These are phyloP conservation scores for Trichomalopsis sarcophagae DNA, from an alignment of 1,140 invertebrate genomes.

Conservation along the genomic window DNA sequence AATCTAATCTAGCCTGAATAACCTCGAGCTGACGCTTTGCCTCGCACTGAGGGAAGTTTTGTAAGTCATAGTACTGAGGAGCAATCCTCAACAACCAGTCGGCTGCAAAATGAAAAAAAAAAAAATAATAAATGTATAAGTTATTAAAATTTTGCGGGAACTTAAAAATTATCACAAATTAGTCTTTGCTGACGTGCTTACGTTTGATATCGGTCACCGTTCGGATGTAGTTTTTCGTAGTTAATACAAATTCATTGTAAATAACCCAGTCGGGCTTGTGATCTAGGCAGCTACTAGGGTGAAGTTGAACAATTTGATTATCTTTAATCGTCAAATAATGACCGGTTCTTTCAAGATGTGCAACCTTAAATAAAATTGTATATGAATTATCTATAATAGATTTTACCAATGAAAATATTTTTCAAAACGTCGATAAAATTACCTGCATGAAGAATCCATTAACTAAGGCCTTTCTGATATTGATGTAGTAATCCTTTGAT, in stretches of 20 bases:
- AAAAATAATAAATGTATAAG: constrained; percentile 31
- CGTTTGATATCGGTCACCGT: constrained; percentile 99
- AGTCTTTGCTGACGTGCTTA: constrained; percentile 75
- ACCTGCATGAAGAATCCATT: constrained; percentile 99
- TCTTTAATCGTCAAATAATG: constrained; percentile 99
- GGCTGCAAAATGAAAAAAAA: constrained; percentile 77
- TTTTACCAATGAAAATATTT: not conserved
- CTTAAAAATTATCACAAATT: not conserved
- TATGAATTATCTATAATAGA: constrained; percentile 29
- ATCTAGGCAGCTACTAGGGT: constrained; percentile 98
- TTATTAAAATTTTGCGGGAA: constrained; percentile 18
- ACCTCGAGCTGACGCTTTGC: constrained; percentile 94
- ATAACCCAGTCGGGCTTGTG: constrained; percentile 99
- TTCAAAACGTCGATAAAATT: constrained; percentile 53
- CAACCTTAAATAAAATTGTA: constrained; percentile 79
- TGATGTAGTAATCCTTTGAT: constrained; percentile 98
- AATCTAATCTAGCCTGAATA: constrained; percentile 88
- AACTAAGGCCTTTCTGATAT: constrained; percentile 98
- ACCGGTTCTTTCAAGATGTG: constrained; percentile 95
- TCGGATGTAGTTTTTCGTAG: constrained; percentile 99
- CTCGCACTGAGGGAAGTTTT: constrained; percentile 98
- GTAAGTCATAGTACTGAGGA: constrained; percentile 98
- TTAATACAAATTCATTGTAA: constrained; percentile 99
- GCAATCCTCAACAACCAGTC: constrained; percentile 96
- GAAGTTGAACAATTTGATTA: constrained; percentile 98